Conservation (phyloP, 2,797 vertebrate species). For the Mus caroli region DNA sequence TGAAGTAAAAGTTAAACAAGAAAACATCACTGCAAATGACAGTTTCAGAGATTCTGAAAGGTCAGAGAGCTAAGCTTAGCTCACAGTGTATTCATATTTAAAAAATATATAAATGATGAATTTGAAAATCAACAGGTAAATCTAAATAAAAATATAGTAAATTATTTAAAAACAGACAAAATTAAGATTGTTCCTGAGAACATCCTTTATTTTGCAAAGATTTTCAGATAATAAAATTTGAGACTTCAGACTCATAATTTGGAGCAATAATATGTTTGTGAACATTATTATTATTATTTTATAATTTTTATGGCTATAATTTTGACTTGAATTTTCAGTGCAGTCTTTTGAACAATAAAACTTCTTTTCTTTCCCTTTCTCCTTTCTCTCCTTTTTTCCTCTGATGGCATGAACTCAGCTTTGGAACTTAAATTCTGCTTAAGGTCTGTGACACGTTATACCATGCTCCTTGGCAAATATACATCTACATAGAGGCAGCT, state of each 20-base stretch:
- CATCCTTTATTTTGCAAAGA: conserved; percentile 24
- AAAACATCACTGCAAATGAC: conserved; percentile 71
- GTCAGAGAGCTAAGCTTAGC: conserved; percentile 64
- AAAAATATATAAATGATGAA: conserved; percentile 66
- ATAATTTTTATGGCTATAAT: conserved; percentile 73
- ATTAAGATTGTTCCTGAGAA: conserved; percentile 27
- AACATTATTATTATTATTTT: neutral
- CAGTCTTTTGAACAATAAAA: conserved; percentile 68
- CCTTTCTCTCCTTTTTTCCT: neutral
- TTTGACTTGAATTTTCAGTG: conserved; percentile 68
- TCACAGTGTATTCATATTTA: conserved; percentile 48
- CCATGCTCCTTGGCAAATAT: neutral
- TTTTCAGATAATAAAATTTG: conserved; percentile 70
- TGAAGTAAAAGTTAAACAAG: conserved; percentile 21
- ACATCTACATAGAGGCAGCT: neutral
- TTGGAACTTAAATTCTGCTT: conserved; percentile 12
- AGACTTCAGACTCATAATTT: conserved; percentile 52
- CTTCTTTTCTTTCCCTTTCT: neutral
- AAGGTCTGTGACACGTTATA: neutral
- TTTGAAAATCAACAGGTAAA: conserved; percentile 41
- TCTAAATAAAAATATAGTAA: neutral
- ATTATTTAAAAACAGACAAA: conserved; percentile 62
- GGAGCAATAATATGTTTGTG: conserved; percentile 68
- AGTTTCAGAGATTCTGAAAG: conserved; percentile 75
- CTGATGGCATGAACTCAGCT: neutral